A percentile compares a stretch with the other conserved stretches of the same genome.
These are phyloP conservation scores for Yponomeuta sedellus DNA, from an alignment of 2,888 invertebrate species.

Conservation along the genomic window DNA sequence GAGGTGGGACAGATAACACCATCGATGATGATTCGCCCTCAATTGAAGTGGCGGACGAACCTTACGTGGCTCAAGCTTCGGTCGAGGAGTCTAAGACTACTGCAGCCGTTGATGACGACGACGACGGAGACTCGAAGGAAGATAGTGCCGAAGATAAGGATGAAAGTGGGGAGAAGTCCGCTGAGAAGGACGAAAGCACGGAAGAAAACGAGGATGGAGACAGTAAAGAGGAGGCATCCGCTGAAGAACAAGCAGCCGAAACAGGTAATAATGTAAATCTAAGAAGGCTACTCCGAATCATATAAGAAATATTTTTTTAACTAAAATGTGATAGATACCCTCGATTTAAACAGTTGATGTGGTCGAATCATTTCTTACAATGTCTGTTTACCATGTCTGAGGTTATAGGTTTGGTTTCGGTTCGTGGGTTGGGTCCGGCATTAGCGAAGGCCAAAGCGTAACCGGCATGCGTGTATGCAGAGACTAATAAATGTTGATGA, in stretches of 20 bases:
- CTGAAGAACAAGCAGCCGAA: slow-evolving; percentile 66
- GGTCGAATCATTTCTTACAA: too few species aligned
- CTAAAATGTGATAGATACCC: too few species aligned
- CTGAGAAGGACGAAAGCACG: slow-evolving; percentile 49
- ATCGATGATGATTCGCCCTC: slow-evolving; percentile 52
- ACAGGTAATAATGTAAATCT: slow-evolving; percentile 38
- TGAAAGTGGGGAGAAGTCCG: slow-evolving; percentile 42
- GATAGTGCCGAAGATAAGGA: slow-evolving; percentile 40
- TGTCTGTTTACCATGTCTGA: too few species aligned
- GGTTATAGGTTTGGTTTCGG: too few species aligned
- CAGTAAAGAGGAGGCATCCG: slow-evolving; percentile 60
- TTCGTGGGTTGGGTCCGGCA: too few species aligned
- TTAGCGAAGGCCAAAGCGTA: too few species aligned
- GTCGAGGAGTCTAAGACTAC: slow-evolving; percentile 59
- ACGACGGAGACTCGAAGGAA: slow-evolving; percentile 23
- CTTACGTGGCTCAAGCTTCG: slow-evolving; percentile 63
- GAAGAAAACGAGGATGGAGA: slow-evolving; percentile 45
- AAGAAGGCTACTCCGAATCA: too few species aligned
- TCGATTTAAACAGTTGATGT: too few species aligned
- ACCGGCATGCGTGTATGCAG: too few species aligned
- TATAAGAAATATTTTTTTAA: too few species aligned
- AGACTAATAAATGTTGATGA: too few species aligned
- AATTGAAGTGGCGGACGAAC: slow-evolving; percentile 68
- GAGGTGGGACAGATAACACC: slow-evolving; percentile 33
- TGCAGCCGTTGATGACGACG: slow-evolving; percentile 32